phyloP scores from a whole-genome alignment of 2,888 invertebrate genomes.

The Eupithecia inturbata region DNA sequence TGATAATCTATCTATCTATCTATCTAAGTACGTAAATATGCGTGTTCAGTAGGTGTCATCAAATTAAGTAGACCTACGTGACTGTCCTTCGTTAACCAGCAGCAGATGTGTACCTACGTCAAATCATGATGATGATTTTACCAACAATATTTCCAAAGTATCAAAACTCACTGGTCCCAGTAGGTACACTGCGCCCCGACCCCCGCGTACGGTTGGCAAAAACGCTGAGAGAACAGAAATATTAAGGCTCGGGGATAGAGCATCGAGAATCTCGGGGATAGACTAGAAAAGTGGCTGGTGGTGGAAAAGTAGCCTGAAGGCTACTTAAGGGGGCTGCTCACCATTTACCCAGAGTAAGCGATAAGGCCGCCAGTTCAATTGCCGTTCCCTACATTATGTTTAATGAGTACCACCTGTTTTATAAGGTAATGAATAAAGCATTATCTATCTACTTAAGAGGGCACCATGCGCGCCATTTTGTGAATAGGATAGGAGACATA shows the following conservation, averaged over 20 bases:
- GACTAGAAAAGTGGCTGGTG: neutral
- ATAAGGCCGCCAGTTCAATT: too few relatives aligned
- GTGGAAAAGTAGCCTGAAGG: neutral
- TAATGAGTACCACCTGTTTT: too few relatives aligned
- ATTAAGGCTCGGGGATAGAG: neutral
- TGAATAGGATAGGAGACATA: too few relatives aligned
- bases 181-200: conserved; percentile 51
- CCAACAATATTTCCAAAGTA: conserved; percentile 39
- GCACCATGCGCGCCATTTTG: too few relatives aligned
- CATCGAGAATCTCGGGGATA: neutral
- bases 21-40: too few relatives aligned
- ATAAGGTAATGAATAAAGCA: too few relatives aligned
- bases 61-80: neutral
- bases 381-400: too few relatives aligned
- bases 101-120: neutral
- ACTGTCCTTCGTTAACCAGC: neutral
- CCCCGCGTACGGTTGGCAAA: conserved; percentile 58
- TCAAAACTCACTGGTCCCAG: conserved; percentile 46
- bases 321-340: too few relatives aligned
- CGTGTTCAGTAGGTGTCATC: neutral
- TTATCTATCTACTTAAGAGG: too few relatives aligned
- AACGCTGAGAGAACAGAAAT: conserved; percentile 56
- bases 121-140: neutral
- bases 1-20: too few relatives aligned
- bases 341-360: too few relatives aligned